phyloP scores from a whole-genome alignment of 2,113 vertebrate genomes.

The Otolemur garnettii region DNA sequence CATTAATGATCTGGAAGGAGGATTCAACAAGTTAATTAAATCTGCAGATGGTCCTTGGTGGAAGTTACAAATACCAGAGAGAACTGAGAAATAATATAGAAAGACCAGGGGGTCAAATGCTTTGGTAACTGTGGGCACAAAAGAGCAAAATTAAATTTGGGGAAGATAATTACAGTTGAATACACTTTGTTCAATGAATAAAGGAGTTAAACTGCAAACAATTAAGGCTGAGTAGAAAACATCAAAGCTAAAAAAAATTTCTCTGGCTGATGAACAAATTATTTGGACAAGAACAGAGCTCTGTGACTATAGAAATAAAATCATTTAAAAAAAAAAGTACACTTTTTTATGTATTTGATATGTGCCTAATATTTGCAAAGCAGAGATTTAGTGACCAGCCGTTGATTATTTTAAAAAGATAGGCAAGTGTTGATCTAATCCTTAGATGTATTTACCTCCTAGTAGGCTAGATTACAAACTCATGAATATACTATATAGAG shows the following conservation, averaged over 20 bases:
- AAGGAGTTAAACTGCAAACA: constrained; percentile 41
- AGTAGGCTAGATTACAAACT: neutral
- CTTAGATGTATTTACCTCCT: neutral
- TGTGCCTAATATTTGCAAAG: neutral
- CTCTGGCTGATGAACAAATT: neutral
- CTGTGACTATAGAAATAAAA: constrained; percentile 42
- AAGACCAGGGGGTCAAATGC: constrained; percentile 66
- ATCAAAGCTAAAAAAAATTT: neutral
- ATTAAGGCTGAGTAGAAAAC: constrained; percentile 48
- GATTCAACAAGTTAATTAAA: constrained; percentile 81
- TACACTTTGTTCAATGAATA: constrained; percentile 51
- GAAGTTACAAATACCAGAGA: constrained; percentile 72
- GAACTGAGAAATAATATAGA: constrained; percentile 70
- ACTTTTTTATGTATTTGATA: neutral
- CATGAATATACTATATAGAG: neutral
- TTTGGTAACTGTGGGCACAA: constrained; percentile 66
- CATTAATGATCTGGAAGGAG: constrained; percentile 73
- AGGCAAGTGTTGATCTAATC: neutral
- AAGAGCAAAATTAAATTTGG: constrained; percentile 72
- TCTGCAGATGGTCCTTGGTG: constrained; percentile 67
- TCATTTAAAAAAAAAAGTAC: neutral
- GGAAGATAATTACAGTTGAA: constrained; percentile 67
- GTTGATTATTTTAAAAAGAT: neutral
- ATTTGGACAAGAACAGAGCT: constrained; percentile 34
- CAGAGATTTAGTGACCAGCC: neutral